Percentiles rank a stretch among this genome's conserved stretches.
Conservation (phyloP, 2,888 invertebrate genomes). For the Julus scandinavius region DNA sequence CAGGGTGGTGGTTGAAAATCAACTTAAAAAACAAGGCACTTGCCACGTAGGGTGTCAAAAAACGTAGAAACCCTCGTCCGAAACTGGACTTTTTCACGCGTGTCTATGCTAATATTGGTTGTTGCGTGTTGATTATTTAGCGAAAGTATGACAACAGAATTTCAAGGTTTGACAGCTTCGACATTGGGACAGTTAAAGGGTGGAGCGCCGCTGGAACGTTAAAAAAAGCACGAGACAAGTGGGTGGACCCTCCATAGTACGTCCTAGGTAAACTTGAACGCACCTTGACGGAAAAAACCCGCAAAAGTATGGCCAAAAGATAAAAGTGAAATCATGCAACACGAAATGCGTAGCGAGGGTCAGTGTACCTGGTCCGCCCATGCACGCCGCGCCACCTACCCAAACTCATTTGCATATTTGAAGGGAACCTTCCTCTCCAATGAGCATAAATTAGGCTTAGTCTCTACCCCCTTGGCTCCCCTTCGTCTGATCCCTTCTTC, state of each 20-base stretch:
- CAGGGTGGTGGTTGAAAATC: background rate
- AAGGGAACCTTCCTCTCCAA: slow-evolving; percentile 31
- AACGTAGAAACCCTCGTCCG: background rate
- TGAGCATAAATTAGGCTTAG: slow-evolving; percentile 17
- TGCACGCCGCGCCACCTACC: slow-evolving; percentile 3
- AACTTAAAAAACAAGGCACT: background rate
- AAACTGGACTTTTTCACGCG: background rate
- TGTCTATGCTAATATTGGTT: slow-evolving; percentile 30
- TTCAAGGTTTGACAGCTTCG: slow-evolving; percentile 19
- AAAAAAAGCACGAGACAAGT: background rate
- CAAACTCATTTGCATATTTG: slow-evolving; percentile 10
- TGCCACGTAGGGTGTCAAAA: background rate
- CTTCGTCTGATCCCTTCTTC: slow-evolving; percentile 5
- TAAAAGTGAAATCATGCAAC: slow-evolving; percentile 42
- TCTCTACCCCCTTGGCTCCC: background rate
- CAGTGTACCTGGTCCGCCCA: slow-evolving; percentile 34
- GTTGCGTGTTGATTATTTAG: background rate
- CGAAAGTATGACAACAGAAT: slow-evolving; percentile 30
- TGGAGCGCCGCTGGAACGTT: background rate
- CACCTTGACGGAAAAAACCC: background rate
- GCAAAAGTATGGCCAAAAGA: background rate
- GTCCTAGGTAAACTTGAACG: slow-evolving; percentile 22
- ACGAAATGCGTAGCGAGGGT: slow-evolving; percentile 28
- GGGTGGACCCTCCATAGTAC: background rate
- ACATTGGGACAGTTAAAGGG: slow-evolving; percentile 36